Conservation (phyloP, 2,797 vertebrate genomes). For the Gallirallus australis region DNA sequence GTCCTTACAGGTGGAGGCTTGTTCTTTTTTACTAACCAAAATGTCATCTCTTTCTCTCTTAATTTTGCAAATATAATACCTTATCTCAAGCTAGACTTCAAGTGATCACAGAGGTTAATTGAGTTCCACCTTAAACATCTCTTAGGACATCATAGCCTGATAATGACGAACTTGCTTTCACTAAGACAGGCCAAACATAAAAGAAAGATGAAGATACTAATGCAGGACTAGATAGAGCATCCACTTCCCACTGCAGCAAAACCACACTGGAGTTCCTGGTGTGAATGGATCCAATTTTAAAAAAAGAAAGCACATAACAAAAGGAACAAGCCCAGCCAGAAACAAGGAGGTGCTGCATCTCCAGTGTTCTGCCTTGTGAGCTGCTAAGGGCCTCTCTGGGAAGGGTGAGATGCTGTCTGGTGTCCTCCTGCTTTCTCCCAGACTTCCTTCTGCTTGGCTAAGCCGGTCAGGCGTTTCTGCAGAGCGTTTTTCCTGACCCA, state of each 20-base stretch:
- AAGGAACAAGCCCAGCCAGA: not conserved
- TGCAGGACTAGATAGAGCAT: not conserved
- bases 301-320: not conserved
- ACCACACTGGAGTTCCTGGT: not conserved
- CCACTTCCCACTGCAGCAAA: not conserved
- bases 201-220: not conserved
- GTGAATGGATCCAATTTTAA: not conserved
- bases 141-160: not conserved
- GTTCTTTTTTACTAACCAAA: not conserved
- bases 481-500: not conserved
- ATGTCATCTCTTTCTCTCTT: not conserved
- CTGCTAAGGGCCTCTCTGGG: not conserved
- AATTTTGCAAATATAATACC: slow-evolving; percentile 1
- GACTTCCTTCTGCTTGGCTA: not conserved
- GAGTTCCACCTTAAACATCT: not conserved
- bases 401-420: not conserved
- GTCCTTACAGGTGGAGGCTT: not conserved
- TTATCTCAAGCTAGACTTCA: too few relatives aligned
- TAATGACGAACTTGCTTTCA: not conserved
- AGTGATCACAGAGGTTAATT: not conserved
- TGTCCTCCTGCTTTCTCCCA: not conserved
- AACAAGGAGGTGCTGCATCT: not conserved
- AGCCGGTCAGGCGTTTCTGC: not conserved
- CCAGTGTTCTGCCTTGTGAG: not conserved
- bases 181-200: not conserved